Base-by-base conservation (phyloP, 1,140 invertebrate species). In the Argopecten irradians region DNA sequence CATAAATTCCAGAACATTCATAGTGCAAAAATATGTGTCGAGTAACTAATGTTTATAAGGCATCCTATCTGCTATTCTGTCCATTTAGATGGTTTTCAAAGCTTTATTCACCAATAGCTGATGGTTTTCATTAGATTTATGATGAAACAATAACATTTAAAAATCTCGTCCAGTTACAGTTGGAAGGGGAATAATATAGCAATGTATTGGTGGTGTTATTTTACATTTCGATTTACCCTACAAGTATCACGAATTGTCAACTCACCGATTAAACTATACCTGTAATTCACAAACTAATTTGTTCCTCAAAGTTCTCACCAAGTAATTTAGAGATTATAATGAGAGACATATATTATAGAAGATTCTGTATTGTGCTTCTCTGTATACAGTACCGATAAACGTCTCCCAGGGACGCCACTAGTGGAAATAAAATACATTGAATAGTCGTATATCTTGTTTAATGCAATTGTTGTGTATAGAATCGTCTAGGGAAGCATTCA, bases 401-500 rank as follows among this genome's bases (percentile, higher is more conserved):
- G 28, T 11, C 1, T 3, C 11, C 22, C 55, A 71, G 2, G 43
- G 5, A 5, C 22, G 19, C 55, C 55, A 71, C 28, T 71, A 28
- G 22, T 28, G 55, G 5, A n/a, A n/a, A n/a, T n/a, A 46, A 19
- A 71, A 71, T 3, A 71, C 22, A n/a, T 16, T 16, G 22, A n/a
- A n/a, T 16, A 28, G 55, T 71, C 1, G 28, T 71, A 1, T 28
- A 71, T 71, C 55, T 71, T 71, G 55, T 71, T 28, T 28, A 71
- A 71, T 71, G n/a, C 55, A 71, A 71, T 71, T 71, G 55, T 71
- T 71, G 55, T 71, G 55, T 71, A 28, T 71, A 3, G 55, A n/a
- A 71, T 71, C n/a, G 55, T 0, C 55, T 5, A 71, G 55, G 55
- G 55, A 71, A 22, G 5, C 55, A 71, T 71, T 71, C 55, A 71